Evolutionary conservation across 2,113 vertebrate genomes (phyloP).

Genomic region (Semnornis frantzii): DNA sequence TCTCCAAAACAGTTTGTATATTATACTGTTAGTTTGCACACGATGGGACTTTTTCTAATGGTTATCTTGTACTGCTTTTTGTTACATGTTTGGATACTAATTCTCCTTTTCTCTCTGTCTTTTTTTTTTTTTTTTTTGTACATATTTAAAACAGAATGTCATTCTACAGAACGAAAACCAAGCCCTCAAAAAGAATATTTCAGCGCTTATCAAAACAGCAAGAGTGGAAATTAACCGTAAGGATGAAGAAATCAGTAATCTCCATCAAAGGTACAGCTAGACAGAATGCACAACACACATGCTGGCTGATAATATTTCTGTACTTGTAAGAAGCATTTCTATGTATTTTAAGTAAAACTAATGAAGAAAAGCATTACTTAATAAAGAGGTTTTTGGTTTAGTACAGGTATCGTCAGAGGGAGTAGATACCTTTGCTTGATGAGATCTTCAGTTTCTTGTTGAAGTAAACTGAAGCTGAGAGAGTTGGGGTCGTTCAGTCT

Average conservation of each 20-base stretch:
- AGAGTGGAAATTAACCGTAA: constrained; percentile 92
- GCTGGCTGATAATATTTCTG: background rate
- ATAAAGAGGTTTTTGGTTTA: background rate
- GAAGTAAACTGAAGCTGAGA: too few relatives aligned
- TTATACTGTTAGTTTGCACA: background rate
- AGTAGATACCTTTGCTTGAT: background rate
- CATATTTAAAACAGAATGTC: constrained; percentile 79
- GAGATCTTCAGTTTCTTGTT: background rate
- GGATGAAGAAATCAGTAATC: constrained; percentile 90
- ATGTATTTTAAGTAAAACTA: background rate
- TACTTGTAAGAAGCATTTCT: background rate
- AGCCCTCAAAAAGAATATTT: constrained; percentile 94
- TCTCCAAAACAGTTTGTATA: background rate
- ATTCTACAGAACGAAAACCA: constrained; percentile 87
- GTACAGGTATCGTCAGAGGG: background rate
- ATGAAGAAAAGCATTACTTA: background rate
- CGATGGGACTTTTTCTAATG: background rate
- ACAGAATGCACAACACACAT: background rate
- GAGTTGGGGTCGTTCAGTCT: too few relatives aligned
- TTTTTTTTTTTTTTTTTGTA: background rate
- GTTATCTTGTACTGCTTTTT: background rate
- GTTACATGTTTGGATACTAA: background rate
- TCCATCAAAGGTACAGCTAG: constrained; percentile 82
- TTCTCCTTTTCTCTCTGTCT: background rate
- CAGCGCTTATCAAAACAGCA: constrained; percentile 92